Evolutionary conservation across 2,797 vertebrate genomes (phyloP).

Genomic region (Triplophysa bombifrons): DNA sequence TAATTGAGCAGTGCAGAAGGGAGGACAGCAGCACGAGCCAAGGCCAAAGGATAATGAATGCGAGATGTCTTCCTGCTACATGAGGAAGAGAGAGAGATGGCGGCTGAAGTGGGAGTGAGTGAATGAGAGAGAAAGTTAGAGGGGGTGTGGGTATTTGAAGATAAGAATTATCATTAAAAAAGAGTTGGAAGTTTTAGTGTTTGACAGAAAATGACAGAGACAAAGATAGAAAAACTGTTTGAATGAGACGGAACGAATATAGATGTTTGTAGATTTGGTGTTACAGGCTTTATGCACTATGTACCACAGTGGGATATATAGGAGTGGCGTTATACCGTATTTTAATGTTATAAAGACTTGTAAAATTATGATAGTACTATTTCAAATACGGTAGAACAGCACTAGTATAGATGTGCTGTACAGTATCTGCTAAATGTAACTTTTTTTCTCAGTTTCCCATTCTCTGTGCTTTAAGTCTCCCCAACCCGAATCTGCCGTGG

Average conservation of each 20-base stretch:
- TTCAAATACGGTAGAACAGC: too few species aligned
- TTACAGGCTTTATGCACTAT: background rate
- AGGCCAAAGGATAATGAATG: slow-evolving; percentile 94
- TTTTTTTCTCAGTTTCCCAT: too few species aligned
- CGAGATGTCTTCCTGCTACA: slow-evolving; percentile 82
- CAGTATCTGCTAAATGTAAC: too few species aligned
- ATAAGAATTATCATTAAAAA: slow-evolving; percentile 15
- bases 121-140: background rate
- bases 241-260: slow-evolving; percentile 29
- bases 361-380: too few species aligned
- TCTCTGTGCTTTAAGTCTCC: too few species aligned
- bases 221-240: slow-evolving; percentile 35
- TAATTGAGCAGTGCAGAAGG: slow-evolving; percentile 94
- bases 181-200: slow-evolving; percentile 51
- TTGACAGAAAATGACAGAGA: slow-evolving; percentile 60
- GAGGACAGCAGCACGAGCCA: slow-evolving; percentile 82
- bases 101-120: background rate
- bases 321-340: too few species aligned
- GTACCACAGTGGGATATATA: too few species aligned
- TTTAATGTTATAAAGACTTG: too few species aligned
- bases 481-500: too few species aligned
- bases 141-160: slow-evolving; percentile 20
- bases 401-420: too few species aligned
- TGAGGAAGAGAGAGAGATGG: slow-evolving; percentile 45
- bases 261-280: background rate